These are phyloP conservation scores for Cephus spinipes DNA, from an alignment of 2,888 invertebrate genomes.

Conservation along the genomic window DNA sequence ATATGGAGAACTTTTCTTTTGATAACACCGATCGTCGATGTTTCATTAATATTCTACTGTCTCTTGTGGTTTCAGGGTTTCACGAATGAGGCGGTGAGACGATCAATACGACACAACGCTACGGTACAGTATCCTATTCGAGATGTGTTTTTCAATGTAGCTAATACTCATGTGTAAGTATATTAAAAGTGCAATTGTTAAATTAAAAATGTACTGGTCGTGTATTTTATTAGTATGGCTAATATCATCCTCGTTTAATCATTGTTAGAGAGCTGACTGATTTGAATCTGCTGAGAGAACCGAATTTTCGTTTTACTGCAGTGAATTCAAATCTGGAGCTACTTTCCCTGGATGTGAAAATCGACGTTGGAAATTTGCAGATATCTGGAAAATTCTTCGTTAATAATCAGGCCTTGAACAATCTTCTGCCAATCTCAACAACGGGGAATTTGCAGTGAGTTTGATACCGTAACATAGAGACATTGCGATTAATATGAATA, in stretches of 20 bases:
- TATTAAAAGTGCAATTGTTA: neutral
- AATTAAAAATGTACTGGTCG: neutral
- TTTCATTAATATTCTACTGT: neutral
- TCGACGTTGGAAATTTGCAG: constrained; percentile 50
- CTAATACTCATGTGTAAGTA: constrained; percentile 20
- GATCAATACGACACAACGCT: constrained; percentile 16
- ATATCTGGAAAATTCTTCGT: constrained; percentile 59
- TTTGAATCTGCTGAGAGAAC: constrained; percentile 19
- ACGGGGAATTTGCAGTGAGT: constrained; percentile 59
- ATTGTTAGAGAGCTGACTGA: constrained; percentile 11
- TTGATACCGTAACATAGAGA: neutral
- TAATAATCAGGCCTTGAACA: constrained; percentile 56
- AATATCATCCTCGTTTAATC: neutral
- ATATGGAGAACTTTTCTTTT: neutral
- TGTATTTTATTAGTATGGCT: neutral
- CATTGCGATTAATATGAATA: neutral
- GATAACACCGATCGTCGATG: neutral
- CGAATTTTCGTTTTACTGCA: constrained; percentile 15
- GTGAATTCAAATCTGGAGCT: constrained; percentile 12
- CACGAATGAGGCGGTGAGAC: constrained; percentile 19
- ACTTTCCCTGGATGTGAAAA: constrained; percentile 11
- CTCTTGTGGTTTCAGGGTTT: constrained; percentile 10
- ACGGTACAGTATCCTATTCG: constrained; percentile 8
- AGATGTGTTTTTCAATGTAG: constrained; percentile 19
- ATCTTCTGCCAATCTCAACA: constrained; percentile 57